Conservation (phyloP, 2,888 invertebrate species). For the Anticlea derivata region DNA sequence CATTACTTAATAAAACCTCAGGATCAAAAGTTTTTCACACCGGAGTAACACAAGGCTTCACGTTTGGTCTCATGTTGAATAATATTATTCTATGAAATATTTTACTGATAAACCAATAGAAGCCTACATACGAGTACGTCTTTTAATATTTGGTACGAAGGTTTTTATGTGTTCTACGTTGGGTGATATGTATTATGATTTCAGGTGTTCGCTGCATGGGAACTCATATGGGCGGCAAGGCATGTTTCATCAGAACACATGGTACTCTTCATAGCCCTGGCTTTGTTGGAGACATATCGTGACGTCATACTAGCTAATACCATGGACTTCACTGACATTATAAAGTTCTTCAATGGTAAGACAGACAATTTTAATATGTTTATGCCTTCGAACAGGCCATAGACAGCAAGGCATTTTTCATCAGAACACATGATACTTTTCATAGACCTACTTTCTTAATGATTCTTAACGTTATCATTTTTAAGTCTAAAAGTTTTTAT, state of each 20-base stretch:
- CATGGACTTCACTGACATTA: conserved; percentile 99
- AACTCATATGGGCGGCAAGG: conserved; percentile 97
- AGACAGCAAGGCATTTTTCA: conserved; percentile 95
- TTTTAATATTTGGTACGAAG: no score
- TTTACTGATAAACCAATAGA: no score
- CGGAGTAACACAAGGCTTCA: conserved; percentile 1
- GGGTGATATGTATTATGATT: not conserved
- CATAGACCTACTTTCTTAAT: no score
- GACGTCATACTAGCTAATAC: conserved; percentile 97
- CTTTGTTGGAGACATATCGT: conserved; percentile 95
- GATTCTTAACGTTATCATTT: no score
- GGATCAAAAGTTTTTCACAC: no score
- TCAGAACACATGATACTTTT: conserved; percentile 96
- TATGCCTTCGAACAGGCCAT: no score
- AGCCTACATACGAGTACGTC: no score
- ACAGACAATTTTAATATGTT: no score
- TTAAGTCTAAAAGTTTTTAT: no score
- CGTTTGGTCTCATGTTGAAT: not conserved
- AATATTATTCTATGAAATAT: no score
- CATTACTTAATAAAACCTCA: no score
- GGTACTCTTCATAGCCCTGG: conserved; percentile 96
- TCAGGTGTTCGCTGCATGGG: conserved; percentile 94
- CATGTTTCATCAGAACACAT: conserved; percentile 94
- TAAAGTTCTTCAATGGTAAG: conserved; percentile 98
- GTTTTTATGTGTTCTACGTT: no score